phyloP scores from a whole-genome alignment of 1,140 invertebrate species.

The Drosophila athabasca region DNA sequence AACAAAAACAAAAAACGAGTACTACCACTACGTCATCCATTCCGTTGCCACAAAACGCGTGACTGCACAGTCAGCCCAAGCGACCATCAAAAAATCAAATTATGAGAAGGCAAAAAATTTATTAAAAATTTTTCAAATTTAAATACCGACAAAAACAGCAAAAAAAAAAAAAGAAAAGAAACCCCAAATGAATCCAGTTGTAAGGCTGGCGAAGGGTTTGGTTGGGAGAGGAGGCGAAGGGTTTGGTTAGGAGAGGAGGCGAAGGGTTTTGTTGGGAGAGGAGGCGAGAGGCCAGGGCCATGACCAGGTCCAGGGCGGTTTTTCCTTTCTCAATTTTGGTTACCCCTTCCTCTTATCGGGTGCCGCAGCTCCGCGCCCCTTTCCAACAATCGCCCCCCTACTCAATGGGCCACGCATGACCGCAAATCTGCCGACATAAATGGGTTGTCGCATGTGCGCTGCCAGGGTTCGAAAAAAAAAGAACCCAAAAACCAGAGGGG shows the following conservation, averaged over 20 bases:
- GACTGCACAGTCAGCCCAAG: conserved; percentile 2
- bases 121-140: conserved; percentile 63
- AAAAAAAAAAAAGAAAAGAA: conserved; percentile 12
- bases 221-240: conserved; percentile 21
- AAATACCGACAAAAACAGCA: conserved; percentile 38
- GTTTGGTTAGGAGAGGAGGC: conserved; percentile 7
- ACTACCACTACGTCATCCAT: too few species aligned
- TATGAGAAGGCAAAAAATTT: conserved; percentile 57
- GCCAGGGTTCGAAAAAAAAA: conserved; percentile 20
- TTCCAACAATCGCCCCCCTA: not conserved
- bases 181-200: conserved; percentile 61
- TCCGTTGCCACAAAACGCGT: conserved; percentile 6
- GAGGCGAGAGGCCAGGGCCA: not conserved
- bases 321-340: conserved; percentile 25
- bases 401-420: conserved; percentile 58
- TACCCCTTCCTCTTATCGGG: conserved; percentile 26
- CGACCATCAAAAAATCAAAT: conserved; percentile 41
- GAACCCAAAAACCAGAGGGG: not conserved
- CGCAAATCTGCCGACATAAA: conserved; percentile 60
- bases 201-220: conserved; percentile 42
- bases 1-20: too few species aligned
- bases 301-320: conserved; percentile 9
- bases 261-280: too few species aligned
- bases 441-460: conserved; percentile 44
- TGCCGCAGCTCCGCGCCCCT: not conserved